Percentiles rank a stretch among this genome's conserved stretches.
Evolutionary conservation across 2,113 vertebrate genomes (phyloP).

Genomic region (Boulengeromyrus knoepffleri): DNA sequence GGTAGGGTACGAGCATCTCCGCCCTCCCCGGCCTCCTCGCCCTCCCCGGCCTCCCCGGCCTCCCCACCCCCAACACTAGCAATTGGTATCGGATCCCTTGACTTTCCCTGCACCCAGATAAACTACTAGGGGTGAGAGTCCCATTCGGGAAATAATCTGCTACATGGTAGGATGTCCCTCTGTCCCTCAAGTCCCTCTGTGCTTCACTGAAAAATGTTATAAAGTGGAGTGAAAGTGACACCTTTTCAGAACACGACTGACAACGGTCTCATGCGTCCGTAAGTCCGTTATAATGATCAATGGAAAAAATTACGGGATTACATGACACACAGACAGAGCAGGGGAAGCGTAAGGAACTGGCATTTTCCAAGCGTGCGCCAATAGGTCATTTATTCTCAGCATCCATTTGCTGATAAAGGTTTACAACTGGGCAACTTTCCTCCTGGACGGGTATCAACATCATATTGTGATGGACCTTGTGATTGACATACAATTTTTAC

Average conservation of each 20-base stretch:
- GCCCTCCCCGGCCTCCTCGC: slow-evolving; percentile 12
- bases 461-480: background rate
- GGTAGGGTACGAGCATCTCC: slow-evolving; percentile 30
- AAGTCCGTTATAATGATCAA: slow-evolving; percentile 80
- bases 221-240: slow-evolving; percentile 70
- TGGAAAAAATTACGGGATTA: slow-evolving; percentile 43
- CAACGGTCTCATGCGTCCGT: slow-evolving; percentile 76
- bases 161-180: slow-evolving; percentile 49
- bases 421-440: background rate
- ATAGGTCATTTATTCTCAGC: background rate
- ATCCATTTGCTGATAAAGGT: background rate
- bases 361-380: background rate
- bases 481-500: background rate
- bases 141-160: slow-evolving; percentile 72
- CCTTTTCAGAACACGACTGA: slow-evolving; percentile 76
- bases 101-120: slow-evolving; percentile 67
- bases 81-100: slow-evolving; percentile 62
- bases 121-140: slow-evolving; percentile 61
- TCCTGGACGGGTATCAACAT: background rate
- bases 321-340: slow-evolving; percentile 15
- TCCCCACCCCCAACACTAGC: slow-evolving; percentile 32
- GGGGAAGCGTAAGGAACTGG: background rate
- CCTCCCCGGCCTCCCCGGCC: background rate
- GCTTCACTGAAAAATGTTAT: slow-evolving; percentile 63
- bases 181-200: slow-evolving; percentile 67